These are phyloP conservation scores for Hypotaenidia philippensis DNA, from an alignment of 2,797 vertebrate genomes.

Conservation along the genomic window DNA sequence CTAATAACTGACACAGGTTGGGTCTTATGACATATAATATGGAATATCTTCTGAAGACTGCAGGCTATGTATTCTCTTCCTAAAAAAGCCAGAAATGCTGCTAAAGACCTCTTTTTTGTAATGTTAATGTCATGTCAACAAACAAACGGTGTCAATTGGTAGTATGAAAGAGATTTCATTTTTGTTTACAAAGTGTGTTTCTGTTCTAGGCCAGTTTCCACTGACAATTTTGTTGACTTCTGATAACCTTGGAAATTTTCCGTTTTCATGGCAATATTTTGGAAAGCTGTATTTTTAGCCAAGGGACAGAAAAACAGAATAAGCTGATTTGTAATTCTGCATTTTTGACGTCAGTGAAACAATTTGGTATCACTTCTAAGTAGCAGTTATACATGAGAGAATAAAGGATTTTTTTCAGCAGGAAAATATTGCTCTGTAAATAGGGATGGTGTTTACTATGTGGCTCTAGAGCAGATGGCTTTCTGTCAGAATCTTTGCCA, in stretches of 20 bases:
- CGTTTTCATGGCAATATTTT: conserved; percentile 29
- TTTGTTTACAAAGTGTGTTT: not conserved
- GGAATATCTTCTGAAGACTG: not conserved
- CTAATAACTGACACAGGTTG: not conserved
- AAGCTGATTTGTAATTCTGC: conserved; percentile 55
- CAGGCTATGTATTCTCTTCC: not conserved
- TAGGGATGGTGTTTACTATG: not conserved
- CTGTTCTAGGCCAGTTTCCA: not conserved
- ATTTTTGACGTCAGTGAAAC: conserved; percentile 56
- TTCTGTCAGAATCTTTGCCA: not conserved
- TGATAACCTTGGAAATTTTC: conserved; percentile 44
- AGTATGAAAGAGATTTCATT: not conserved
- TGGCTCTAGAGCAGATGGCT: not conserved
- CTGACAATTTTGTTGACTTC: conserved; percentile 37
- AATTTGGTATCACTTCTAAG: conserved; percentile 46
- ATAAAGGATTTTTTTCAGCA: conserved; percentile 48
- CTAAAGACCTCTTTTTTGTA: not conserved
- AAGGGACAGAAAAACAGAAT: not conserved
- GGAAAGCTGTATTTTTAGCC: conserved; percentile 48
- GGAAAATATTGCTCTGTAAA: not conserved
- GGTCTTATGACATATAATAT: not conserved
- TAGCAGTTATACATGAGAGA: conserved; percentile 19
- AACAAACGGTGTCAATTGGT: not conserved
- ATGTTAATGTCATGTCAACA: not conserved
- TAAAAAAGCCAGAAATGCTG: not conserved